These are phyloP conservation scores for Rhodeus uyekii DNA, from an alignment of 2,797 vertebrate species.

Conservation along the genomic window DNA sequence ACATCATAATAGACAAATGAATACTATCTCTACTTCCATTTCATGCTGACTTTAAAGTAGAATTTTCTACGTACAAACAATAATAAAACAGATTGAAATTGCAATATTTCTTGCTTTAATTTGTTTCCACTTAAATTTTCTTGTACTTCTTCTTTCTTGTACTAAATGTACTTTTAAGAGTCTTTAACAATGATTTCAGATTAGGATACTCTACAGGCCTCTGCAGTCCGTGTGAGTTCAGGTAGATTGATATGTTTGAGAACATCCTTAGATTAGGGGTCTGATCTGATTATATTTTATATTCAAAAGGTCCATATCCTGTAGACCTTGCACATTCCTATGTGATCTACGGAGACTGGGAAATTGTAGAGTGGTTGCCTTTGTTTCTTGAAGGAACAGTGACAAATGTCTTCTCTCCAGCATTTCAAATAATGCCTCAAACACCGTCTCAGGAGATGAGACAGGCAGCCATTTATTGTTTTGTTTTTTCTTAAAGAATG, in stretches of 20 bases:
- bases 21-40: no score
- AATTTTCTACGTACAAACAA: background rate
- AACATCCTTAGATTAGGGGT: background rate
- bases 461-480: slow-evolving; percentile 44
- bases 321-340: background rate
- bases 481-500: background rate
- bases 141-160: no score
- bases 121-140: no score
- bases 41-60: background rate
- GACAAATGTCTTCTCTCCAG: slow-evolving; percentile 42
- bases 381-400: slow-evolving; percentile 18
- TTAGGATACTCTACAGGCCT: background rate
- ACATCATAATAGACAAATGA: no score
- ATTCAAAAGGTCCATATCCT: slow-evolving; percentile 13
- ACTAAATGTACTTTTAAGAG: no score
- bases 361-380: slow-evolving; percentile 1
- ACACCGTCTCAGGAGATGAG: slow-evolving; percentile 25
- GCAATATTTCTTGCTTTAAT: no score
- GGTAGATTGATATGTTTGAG: background rate
- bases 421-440: slow-evolving; percentile 41
- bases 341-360: background rate
- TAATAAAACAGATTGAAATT: no score
- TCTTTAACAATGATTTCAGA: background rate
- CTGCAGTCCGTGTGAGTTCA: background rate
- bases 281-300: slow-evolving; percentile 28